Evolutionary conservation across 1,140 invertebrate species (phyloP).

Genomic region (Trichoplusia ni): DNA sequence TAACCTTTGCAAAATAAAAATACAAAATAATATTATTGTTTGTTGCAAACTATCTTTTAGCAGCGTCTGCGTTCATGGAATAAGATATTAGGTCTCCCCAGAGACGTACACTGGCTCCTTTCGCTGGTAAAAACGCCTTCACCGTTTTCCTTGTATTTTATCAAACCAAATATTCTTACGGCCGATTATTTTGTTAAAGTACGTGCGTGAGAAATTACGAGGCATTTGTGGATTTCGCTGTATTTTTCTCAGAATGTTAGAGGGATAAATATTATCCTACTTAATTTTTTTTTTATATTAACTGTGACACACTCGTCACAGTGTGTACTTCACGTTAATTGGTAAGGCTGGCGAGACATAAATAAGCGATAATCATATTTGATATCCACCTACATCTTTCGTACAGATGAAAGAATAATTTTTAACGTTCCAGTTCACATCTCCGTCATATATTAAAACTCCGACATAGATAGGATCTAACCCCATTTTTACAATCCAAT

Average conservation of each 20-base stretch:
- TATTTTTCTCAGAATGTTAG: too few relatives aligned
- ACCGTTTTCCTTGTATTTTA: constrained; percentile 15
- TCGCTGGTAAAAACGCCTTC: not conserved
- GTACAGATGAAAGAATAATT: too few relatives aligned
- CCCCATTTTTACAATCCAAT: not conserved
- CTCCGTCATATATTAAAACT: not conserved
- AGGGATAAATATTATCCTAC: too few relatives aligned
- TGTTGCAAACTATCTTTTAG: constrained; percentile 9
- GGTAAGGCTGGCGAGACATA: too few relatives aligned
- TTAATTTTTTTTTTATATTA: too few relatives aligned
- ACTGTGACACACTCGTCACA: too few relatives aligned
- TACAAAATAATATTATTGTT: constrained; percentile 1
- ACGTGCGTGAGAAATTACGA: not conserved
- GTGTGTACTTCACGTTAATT: too few relatives aligned
- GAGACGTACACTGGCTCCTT: not conserved
- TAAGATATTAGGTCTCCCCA: constrained; percentile 5
- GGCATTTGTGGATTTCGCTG: too few relatives aligned
- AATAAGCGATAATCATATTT: too few relatives aligned
- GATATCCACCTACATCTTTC: too few relatives aligned
- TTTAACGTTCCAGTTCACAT: too few relatives aligned
- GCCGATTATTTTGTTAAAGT: not conserved
- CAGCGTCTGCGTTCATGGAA: constrained; percentile 1
- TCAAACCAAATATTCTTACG: constrained; percentile 2
- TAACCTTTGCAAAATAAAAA: not conserved
- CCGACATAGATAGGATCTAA: constrained; percentile 3